phyloP scores from a whole-genome alignment of 2,113 vertebrate species.

The Romanogobio albipinnatus region DNA sequence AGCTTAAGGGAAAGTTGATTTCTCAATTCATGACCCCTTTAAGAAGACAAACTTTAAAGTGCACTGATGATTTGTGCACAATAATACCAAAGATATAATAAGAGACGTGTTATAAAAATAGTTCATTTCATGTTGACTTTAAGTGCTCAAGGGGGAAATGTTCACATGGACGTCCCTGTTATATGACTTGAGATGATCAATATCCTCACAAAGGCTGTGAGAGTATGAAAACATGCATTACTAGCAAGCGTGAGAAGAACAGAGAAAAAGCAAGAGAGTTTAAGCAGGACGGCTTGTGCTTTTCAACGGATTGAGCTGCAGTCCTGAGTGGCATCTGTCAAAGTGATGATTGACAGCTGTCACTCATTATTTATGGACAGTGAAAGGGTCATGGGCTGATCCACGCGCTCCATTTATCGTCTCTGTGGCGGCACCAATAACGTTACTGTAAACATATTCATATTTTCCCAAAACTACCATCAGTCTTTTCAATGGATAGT shows the following conservation, averaged over 20 bases:
- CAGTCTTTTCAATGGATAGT: background rate
- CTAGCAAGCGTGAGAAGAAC: conserved; percentile 5
- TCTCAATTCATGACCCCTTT: too few species aligned
- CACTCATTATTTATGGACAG: conserved; percentile 6
- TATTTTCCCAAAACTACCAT: background rate
- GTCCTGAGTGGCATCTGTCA: background rate
- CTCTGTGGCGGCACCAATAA: background rate
- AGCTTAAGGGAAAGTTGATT: too few species aligned
- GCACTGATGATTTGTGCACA: background rate
- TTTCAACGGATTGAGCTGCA: conserved; percentile 8
- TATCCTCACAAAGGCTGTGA: background rate
- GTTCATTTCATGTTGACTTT: background rate
- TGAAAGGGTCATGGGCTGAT: conserved; percentile 18
- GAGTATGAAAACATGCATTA: conserved; percentile 31
- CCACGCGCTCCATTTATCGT: background rate
- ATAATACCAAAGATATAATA: too few species aligned
- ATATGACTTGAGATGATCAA: background rate
- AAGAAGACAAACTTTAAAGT: background rate
- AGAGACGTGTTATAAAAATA: background rate
- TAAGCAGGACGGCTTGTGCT: background rate
- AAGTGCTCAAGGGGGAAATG: background rate
- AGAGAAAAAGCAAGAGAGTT: conserved; percentile 11
- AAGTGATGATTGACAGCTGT: conserved; percentile 24
- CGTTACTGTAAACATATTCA: background rate
- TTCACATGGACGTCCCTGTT: background rate